Evolutionary conservation across 2,797 vertebrate species (phyloP), one percentile per base, ranked within the genome.

Genomic region (Rhynchotus rufescens): DNA sequence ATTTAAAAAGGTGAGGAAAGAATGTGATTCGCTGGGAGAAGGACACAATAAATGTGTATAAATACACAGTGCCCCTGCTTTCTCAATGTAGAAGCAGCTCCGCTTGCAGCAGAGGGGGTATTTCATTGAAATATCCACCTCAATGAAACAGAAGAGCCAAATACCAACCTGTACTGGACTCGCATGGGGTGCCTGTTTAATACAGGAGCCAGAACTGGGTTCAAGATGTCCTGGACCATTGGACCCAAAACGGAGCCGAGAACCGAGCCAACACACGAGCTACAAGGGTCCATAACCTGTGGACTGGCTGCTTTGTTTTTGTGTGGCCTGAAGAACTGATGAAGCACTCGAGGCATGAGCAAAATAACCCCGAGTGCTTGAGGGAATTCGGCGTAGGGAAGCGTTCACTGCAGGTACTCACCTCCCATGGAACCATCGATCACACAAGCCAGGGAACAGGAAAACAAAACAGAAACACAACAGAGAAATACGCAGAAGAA

Each of bases 281-380:
- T 72, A 6, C 49, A 22, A 86, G 82, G 21, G 25, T 57, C 14
- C 36, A 51, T 23, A 80, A 82, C 12, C 8, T 69, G 22, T 68
- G 8, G 6, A 7, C 25, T 64, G 36, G n/a, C 22, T 22, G 44
- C 14, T 45, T 45, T 65, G 5, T 6, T 75, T 28, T 12, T 7
- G 13, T 12, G 61, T 6, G 10, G 10, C 45, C 17, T 79, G 91
- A 61, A 65, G 75, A 19, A 45, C 20, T 64, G 16, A 51, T 36
- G 30, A 0, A 26, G 42, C 6, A 16, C 69, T 30, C 49, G 49
- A 45, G 54, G n/a, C 25, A 61, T 80, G 73, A 86, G 47, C 32
- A 86, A 92, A 91, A 86, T 21, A 94, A 71, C 34, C 25, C 60
- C 23, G 20, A 84, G 30, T 91, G 20, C 22, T 82, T 91, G 59